Conservation (phyloP, 2,888 invertebrate genomes). For the Andricus curvator region DNA sequence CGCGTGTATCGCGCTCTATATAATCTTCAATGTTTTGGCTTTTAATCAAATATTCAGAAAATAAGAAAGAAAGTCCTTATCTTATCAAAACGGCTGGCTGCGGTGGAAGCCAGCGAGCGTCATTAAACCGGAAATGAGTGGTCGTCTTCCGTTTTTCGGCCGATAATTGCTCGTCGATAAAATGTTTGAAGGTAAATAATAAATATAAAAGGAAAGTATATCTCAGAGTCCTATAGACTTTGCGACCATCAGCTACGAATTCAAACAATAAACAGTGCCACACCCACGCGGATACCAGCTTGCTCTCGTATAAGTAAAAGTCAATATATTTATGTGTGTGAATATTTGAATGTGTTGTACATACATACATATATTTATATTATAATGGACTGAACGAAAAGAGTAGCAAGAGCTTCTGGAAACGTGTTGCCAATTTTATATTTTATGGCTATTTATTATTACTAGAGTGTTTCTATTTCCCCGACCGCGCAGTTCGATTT, state of each 20-base stretch:
- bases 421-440: slow-evolving; percentile 13
- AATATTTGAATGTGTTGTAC: neutral
- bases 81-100: neutral
- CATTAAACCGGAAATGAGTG: slow-evolving; percentile 22
- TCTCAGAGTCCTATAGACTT: neutral
- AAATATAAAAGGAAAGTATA: slow-evolving; percentile 1
- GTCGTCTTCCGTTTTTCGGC: slow-evolving; percentile 4
- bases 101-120: neutral
- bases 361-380: too few relatives aligned
- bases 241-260: slow-evolving; percentile 23
- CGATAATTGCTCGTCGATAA: slow-evolving; percentile 3
- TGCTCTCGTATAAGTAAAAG: neutral
- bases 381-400: slow-evolving; percentile 1
- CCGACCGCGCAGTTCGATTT: neutral
- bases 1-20: neutral
- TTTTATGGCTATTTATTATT: neutral
- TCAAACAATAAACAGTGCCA: slow-evolving; percentile 38
- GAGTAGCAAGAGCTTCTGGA: neutral
- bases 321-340: neutral
- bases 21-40: neutral
- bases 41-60: slow-evolving; percentile 23
- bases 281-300: slow-evolving; percentile 40
- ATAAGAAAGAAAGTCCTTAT: neutral
- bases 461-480: neutral
- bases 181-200: neutral